phyloP scores from a whole-genome alignment of 2,113 vertebrate genomes.

The Eptatretus burgeri region DNA sequence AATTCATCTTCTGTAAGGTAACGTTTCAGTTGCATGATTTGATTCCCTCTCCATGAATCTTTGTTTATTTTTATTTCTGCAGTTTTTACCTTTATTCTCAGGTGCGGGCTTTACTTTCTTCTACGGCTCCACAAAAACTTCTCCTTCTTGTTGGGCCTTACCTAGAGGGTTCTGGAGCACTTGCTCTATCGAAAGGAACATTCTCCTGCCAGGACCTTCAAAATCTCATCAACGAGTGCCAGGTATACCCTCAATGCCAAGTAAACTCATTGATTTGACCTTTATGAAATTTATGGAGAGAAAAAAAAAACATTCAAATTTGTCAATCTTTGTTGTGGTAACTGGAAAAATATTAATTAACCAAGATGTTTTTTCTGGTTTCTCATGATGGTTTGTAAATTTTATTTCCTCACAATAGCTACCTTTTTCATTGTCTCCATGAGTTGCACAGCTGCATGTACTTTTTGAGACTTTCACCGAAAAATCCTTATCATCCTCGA shows the following conservation, averaged over 20 bases:
- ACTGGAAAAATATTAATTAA: not conserved
- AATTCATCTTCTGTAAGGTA: no score
- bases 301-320: not conserved
- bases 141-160: conserved; percentile 56
- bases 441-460: not conserved
- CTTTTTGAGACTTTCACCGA: conserved; percentile 9
- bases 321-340: not conserved
- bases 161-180: conserved; percentile 44
- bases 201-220: conserved; percentile 44
- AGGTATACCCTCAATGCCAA: conserved; percentile 24
- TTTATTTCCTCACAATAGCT: not conserved
- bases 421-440: not conserved
- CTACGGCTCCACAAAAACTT: conserved; percentile 37
- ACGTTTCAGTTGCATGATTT: no score
- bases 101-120: conserved; percentile 44
- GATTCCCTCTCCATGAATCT: no score
- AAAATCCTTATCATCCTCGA: conserved; percentile 44
- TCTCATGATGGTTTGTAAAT: not conserved
- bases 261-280: not conserved
- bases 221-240: conserved; percentile 33
- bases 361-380: not conserved
- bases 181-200: conserved; percentile 42
- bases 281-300: not conserved
- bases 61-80: no score
- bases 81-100: conserved; percentile 13